Percentiles rank a stretch among this genome's conserved stretches.
These are phyloP conservation scores for Cyclargus thomasi DNA, from an alignment of 1,140 invertebrate species.

Conservation along the genomic window DNA sequence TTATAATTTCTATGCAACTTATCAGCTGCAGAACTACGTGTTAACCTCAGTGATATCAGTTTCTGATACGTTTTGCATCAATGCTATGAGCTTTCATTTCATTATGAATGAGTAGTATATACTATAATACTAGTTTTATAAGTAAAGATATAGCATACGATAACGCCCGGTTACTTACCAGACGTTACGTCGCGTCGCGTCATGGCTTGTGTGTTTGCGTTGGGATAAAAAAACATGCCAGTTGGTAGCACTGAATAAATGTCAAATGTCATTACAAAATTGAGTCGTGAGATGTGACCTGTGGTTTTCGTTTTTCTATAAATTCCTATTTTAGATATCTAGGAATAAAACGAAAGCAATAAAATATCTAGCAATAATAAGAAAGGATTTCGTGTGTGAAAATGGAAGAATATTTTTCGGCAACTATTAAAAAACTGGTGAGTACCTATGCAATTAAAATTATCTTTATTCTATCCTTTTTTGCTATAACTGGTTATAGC, in stretches of 20 bases:
- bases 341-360: conserved; percentile 1
- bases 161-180: not conserved
- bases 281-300: conserved; percentile 6
- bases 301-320: conserved; percentile 3
- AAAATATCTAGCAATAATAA: not conserved
- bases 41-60: too few relatives aligned
- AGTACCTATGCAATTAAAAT: not conserved
- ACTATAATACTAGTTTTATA: too few relatives aligned
- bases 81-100: not conserved
- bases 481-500: not conserved
- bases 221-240: not conserved
- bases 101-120: not conserved
- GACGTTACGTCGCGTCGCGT: not conserved
- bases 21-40: too few relatives aligned
- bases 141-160: not conserved
- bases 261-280: conserved; percentile 1
- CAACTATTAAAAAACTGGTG: conserved; percentile 8
- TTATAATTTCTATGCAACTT: not conserved
- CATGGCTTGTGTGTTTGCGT: not conserved
- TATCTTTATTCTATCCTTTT: not conserved
- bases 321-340: conserved; percentile 1
- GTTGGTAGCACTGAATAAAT: not conserved
- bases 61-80: too few relatives aligned
- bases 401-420: conserved; percentile 10
- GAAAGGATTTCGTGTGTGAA: not conserved